Conservation (phyloP, 2,113 vertebrate genomes). For the Corapipo altera region DNA sequence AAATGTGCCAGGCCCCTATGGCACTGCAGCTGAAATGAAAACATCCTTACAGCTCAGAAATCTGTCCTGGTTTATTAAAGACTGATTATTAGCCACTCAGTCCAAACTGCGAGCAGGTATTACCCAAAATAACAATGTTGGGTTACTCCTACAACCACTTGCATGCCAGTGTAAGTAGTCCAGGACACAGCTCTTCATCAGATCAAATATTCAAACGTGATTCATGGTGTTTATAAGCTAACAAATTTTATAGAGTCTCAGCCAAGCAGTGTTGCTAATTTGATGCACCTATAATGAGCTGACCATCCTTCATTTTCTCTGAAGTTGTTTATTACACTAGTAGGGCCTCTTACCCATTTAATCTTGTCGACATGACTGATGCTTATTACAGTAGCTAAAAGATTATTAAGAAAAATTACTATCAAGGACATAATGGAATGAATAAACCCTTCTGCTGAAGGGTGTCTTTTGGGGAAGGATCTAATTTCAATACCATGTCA, state of each 20-base stretch:
- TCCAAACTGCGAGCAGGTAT: not conserved
- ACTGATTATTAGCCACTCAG: not conserved
- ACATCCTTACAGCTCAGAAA: not conserved
- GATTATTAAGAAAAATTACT: not conserved
- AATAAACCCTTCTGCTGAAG: not conserved
- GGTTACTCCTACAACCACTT: not conserved
- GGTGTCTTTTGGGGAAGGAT: not conserved
- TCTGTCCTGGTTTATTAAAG: not conserved
- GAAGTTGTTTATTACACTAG: conserved; percentile 6
- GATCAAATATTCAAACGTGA: not conserved
- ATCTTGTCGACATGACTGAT: not conserved
- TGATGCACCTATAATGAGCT: not conserved
- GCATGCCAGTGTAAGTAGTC: not conserved
- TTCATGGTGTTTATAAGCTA: not conserved
- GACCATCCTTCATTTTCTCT: not conserved
- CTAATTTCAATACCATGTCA: not conserved
- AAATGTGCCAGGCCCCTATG: not conserved
- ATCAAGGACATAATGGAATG: not conserved
- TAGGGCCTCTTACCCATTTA: not conserved
- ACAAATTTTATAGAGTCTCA: not conserved
- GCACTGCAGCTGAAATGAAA: not conserved
- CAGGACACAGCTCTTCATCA: not conserved
- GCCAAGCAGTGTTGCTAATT: not conserved
- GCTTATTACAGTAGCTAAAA: not conserved
- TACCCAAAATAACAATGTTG: not conserved